These are phyloP conservation scores for Lucinisca nassula DNA, from an alignment of 2,888 invertebrate genomes.

Conservation along the genomic window DNA sequence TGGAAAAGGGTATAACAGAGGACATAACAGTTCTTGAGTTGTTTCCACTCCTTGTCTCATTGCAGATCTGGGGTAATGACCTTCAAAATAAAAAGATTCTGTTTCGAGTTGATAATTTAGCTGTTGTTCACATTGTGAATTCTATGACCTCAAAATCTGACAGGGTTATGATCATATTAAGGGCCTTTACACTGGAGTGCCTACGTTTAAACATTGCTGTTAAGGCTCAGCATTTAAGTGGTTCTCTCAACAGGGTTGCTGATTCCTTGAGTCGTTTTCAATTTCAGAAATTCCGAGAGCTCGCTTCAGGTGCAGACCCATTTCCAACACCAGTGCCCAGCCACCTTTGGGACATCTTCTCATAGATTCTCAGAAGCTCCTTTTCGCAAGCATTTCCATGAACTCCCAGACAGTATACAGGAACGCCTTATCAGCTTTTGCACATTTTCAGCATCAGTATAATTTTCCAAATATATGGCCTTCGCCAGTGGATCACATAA, in stretches of 20 bases:
- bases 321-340: not conserved
- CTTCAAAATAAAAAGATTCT: not conserved
- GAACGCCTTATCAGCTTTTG: not conserved
- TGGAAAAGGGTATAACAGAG: not conserved
- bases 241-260: not conserved
- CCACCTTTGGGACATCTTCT: constrained; percentile 31
- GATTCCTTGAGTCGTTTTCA: not conserved
- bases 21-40: not conserved
- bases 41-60: not conserved
- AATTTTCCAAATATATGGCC: constrained; percentile 5
- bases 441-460: not conserved
- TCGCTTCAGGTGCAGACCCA: not conserved
- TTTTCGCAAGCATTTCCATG: not conserved
- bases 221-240: not conserved
- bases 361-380: not conserved
- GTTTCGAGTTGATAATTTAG: not conserved
- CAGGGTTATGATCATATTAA: not conserved
- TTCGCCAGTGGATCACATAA: not conserved
- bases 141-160: not conserved
- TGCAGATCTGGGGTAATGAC: not conserved
- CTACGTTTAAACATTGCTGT: not conserved
- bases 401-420: not conserved
- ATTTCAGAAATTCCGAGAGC: not conserved
- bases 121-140: not conserved
- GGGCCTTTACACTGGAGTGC: not conserved